Base-by-base conservation (phyloP, 2,113 vertebrate species). In the Uria aalge region DNA sequence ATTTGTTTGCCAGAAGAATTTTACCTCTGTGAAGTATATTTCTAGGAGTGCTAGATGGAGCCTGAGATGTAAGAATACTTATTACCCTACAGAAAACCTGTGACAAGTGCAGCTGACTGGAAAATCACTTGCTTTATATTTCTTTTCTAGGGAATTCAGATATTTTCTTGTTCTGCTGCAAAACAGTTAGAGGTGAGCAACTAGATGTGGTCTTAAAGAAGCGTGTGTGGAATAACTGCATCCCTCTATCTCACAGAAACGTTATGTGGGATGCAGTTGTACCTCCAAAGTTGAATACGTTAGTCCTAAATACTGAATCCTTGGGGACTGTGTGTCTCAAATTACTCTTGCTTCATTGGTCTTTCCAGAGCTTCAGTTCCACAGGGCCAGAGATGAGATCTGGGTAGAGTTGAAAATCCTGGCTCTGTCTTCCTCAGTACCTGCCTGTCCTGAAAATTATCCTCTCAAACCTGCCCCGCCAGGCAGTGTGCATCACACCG, bases 261-360 rank as follows among this genome's bases (percentile, higher is more conserved):
- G 3, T 57, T 36, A 34, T 0, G 1, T 2, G 2, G 9, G 14
- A n/a, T 50, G 11, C 4, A 26, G 8, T 32, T 43, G 12, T 29
- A 32, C 18, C 34, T 57, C 19, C 22, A 4, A 36, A 90, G 6
- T 3, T n/a, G 19, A 85, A 82, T 47, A 30, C 4, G 9, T 84
- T 47, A 12, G 4, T 55, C 60, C 16, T 67, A 67, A 82, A 81
- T 48, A 32, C 2, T 0, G 1, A 88, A 38, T 55, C 14, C 5
- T 2, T 56, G 29, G 20, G 17, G 13, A 38, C 7, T 5, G 3
- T 6, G 36, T 56, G 3, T 45, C 59, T 82, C 32, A 79, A 52
- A 59, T 32, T 75, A 36, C 20, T 71, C 3, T 32, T 72, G 7
- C 3, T 72, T 75, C 26, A 17, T 56, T 43, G 15, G 5, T 40